phyloP scores from a whole-genome alignment of 2,113 vertebrate genomes.

The Cathartes aura region DNA sequence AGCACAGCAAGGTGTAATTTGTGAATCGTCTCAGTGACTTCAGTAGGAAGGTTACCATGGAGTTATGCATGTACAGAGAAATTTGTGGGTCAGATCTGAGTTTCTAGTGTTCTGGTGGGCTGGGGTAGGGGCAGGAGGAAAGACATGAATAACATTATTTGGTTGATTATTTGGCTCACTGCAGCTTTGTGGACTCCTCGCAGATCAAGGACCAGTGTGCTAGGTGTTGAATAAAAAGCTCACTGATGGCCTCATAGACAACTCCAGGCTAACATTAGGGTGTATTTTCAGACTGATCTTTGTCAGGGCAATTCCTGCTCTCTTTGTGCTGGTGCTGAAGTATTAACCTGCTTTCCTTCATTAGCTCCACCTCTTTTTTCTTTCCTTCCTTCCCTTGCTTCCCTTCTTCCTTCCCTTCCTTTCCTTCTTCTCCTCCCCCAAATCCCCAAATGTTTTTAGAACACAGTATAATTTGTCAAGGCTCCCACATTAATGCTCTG shows the following conservation, averaged over 20 bases:
- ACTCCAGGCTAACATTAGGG: background rate
- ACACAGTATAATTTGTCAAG: background rate
- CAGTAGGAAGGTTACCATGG: background rate
- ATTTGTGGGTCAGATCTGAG: background rate
- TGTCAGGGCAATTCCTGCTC: background rate
- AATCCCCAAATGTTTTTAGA: background rate
- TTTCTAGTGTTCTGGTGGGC: background rate
- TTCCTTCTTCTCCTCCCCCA: background rate
- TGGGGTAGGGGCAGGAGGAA: background rate
- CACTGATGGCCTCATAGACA: background rate
- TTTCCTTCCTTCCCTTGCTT: too few relatives aligned
- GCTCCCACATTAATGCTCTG: background rate
- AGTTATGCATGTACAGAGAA: background rate
- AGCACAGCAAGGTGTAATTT: background rate
- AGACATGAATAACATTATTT: background rate
- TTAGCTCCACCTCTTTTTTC: background rate
- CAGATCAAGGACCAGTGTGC: background rate
- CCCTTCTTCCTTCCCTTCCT: too few relatives aligned
- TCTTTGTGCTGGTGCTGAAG: background rate
- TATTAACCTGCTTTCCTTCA: background rate
- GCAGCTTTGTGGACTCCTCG: background rate
- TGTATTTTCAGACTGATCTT: background rate
- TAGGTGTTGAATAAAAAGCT: background rate
- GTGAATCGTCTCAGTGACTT: background rate
- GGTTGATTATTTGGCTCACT: background rate